Evolutionary conservation across 23 tunicate species (phyloP).

Genomic region (Styela clava): DNA sequence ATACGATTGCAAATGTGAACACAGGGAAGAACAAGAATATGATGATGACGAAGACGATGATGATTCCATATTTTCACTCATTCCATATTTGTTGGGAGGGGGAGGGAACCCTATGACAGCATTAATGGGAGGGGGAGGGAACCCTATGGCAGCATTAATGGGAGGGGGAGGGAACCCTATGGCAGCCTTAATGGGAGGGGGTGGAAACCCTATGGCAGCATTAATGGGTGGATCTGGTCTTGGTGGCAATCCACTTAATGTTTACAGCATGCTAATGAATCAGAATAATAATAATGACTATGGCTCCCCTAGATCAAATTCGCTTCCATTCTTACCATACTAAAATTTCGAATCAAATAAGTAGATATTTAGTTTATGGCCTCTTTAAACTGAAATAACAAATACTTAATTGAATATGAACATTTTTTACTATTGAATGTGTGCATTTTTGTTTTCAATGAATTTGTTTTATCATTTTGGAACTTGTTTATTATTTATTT

Average conservation of each 20-base stretch:
- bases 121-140: neutral
- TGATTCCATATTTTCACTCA: neutral
- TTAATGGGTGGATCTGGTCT: neutral
- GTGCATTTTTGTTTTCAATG: too few species aligned
- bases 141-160: neutral
- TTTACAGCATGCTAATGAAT: neutral
- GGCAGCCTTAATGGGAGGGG: neutral
- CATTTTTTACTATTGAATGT: too few species aligned
- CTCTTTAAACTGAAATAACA: too few species aligned
- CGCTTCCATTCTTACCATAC: neutral
- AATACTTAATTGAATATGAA: too few species aligned
- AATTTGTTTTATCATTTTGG: too few species aligned
- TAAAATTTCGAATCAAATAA: neutral
- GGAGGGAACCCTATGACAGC: neutral
- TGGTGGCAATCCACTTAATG: neutral
- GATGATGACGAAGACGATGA: neutral
- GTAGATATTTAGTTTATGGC: too few species aligned
- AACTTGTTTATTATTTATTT: too few species aligned
- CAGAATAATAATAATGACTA: neutral
- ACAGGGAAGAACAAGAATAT: neutral
- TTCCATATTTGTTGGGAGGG: neutral
- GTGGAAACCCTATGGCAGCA: neutral
- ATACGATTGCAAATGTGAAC: neutral
- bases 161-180: neutral
- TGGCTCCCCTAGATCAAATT: too few species aligned